These are phyloP conservation scores for Lysiphlebus fabarum DNA, from an alignment of 1,140 invertebrate genomes.

Conservation along the genomic window DNA sequence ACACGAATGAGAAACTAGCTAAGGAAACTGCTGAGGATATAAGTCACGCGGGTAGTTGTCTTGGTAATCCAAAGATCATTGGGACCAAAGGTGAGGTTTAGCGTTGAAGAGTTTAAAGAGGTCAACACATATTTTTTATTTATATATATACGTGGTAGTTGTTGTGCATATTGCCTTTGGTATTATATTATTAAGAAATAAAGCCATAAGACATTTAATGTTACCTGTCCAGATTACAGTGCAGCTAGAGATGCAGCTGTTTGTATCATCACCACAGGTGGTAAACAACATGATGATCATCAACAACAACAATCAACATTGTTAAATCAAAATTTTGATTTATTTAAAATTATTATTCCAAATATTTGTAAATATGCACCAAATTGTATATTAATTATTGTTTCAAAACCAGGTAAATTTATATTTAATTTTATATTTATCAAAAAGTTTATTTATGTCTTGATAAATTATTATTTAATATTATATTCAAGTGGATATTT, in stretches of 20 bases:
- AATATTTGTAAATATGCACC: conserved; percentile 60
- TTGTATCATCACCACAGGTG: conserved; percentile 63
- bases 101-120: not conserved
- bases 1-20: conserved; percentile 58
- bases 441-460: too few relatives aligned
- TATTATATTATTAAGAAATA: conserved; percentile 11
- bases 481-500: conserved; percentile 57
- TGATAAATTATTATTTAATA: not conserved
- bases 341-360: conserved; percentile 59
- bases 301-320: conserved; percentile 51
- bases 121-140: not conserved
- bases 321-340: conserved; percentile 59
- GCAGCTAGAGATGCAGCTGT: conserved; percentile 58
- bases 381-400: conserved; percentile 59
- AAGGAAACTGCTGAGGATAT: conserved; percentile 62
- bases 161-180: conserved; percentile 2
- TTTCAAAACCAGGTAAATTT: conserved; percentile 59
- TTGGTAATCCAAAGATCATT: conserved; percentile 41
- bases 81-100: conserved; percentile 41
- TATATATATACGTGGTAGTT: conserved; percentile 1
- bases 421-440: not conserved
- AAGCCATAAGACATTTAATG: conserved; percentile 21
- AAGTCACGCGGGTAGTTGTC: conserved; percentile 60
- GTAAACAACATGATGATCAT: conserved; percentile 54
- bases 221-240: conserved; percentile 52